Percentiles rank a stretch among this genome's conserved stretches.
Evolutionary conservation across 2,888 invertebrate species (phyloP).

Genomic region (Napeogenes sylphis): DNA sequence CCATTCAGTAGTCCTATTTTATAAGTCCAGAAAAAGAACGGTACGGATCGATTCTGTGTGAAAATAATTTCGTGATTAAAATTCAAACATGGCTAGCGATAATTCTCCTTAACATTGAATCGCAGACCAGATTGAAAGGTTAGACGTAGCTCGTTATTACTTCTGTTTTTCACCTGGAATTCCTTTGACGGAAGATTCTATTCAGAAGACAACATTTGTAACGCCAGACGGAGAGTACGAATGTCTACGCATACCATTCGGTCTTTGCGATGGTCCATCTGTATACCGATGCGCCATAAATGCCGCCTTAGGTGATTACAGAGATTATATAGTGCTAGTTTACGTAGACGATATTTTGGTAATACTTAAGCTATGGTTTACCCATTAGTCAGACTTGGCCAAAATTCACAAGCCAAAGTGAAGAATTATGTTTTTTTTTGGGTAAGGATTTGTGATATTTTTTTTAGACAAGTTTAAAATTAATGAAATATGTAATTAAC

Average conservation of each 20-base stretch:
- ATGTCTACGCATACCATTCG: conserved; percentile 34
- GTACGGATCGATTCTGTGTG: conserved; percentile 36
- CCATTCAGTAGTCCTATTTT: too few relatives aligned
- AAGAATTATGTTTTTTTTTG: too few relatives aligned
- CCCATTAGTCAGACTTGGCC: too few relatives aligned
- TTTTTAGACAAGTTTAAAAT: too few relatives aligned
- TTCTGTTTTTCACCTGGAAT: conserved; percentile 36
- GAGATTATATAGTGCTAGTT: conserved; percentile 22
- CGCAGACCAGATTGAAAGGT: conserved; percentile 9
- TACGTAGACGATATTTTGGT: conserved; percentile 34
- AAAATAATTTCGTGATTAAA: conserved; percentile 36
- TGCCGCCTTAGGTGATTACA: conserved; percentile 24
- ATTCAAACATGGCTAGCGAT: conserved; percentile 32
- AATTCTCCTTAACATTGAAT: conserved; percentile 24
- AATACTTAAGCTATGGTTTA: too few relatives aligned
- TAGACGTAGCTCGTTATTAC: conserved; percentile 12
- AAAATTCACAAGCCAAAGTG: too few relatives aligned
- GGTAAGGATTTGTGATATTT: too few relatives aligned
- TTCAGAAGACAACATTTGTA: conserved; percentile 14
- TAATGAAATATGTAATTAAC: too few relatives aligned
- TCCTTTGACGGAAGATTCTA: conserved; percentile 24
- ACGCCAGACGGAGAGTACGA: too few relatives aligned
- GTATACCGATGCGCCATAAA: conserved; percentile 32
- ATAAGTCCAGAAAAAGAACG: conserved; percentile 40
- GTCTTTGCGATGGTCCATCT: conserved; percentile 30